Evolutionary conservation across 2,888 invertebrate genomes (phyloP).

Genomic region (Strigamia crassipes): DNA sequence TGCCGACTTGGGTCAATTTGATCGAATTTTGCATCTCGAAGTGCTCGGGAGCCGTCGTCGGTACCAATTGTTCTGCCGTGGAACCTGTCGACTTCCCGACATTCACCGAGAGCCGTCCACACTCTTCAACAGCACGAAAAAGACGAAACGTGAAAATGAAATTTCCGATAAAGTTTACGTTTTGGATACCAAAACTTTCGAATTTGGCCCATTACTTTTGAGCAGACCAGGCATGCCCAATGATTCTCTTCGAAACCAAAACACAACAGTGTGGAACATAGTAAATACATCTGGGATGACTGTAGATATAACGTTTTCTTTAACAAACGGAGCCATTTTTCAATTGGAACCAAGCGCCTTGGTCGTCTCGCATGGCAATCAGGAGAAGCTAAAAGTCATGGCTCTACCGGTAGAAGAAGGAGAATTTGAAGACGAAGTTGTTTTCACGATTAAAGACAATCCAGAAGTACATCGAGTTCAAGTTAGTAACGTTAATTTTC

Average conservation of each 20-base stretch:
- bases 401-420: background rate
- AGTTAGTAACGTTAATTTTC: background rate
- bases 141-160: background rate
- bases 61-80: constrained; percentile 20
- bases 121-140: background rate
- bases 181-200: constrained; percentile 8
- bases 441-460: background rate
- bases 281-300: background rate
- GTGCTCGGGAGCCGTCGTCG: background rate
- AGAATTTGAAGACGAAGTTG: background rate
- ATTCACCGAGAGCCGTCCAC: background rate
- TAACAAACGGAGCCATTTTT: background rate
- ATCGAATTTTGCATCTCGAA: constrained; percentile 19
- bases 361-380: background rate
- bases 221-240: background rate
- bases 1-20: background rate
- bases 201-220: background rate
- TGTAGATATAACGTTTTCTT: background rate
- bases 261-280: background rate
- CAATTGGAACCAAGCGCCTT: background rate
- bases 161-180: background rate
- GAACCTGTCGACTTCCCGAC: constrained; percentile 10
- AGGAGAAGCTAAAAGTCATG: background rate
- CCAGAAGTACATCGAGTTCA: background rate
- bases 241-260: background rate